Evolutionary conservation across 2,113 vertebrate species (phyloP).

Genomic region (Nycticryphes semicollaris): DNA sequence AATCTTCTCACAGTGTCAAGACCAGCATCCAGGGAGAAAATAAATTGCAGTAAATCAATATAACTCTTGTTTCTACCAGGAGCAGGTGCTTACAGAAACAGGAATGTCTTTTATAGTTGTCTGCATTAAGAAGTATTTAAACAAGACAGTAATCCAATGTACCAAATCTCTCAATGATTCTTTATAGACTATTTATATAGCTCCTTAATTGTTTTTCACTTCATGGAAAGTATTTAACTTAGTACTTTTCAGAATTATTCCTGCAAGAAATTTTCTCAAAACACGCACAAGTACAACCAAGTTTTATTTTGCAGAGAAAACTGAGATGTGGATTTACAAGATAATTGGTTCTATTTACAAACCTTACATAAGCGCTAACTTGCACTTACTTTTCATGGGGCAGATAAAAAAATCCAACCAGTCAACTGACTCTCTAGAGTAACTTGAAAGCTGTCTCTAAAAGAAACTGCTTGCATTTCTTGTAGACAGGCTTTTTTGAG

Average conservation of each 20-base stretch:
- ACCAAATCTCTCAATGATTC: conserved; percentile 52
- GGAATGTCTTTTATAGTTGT: conserved; percentile 67
- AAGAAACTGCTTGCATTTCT: not conserved
- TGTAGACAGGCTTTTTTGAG: not conserved
- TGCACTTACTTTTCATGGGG: not conserved
- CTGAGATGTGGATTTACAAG: not conserved
- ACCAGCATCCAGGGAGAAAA: conserved; percentile 75
- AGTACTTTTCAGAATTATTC: conserved; percentile 34
- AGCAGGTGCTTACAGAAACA: conserved; percentile 66
- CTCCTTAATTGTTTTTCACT: conserved; percentile 56
- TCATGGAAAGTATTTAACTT: conserved; percentile 31
- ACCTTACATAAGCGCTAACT: not conserved
- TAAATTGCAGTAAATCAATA: conserved; percentile 80
- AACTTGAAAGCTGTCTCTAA: not conserved
- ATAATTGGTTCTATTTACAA: not conserved
- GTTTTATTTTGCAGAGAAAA: not conserved
- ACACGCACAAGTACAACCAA: not conserved
- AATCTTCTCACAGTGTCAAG: conserved; percentile 77
- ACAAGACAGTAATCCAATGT: conserved; percentile 73
- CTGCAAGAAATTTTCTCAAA: not conserved
- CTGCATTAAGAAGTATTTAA: conserved; percentile 72
- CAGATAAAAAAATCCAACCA: not conserved
- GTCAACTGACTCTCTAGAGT: not conserved
- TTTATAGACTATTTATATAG: conserved; percentile 47
- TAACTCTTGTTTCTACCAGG: conserved; percentile 71